phyloP scores from a whole-genome alignment of 2,113 vertebrate species.

The Tautogolabrus adspersus region DNA sequence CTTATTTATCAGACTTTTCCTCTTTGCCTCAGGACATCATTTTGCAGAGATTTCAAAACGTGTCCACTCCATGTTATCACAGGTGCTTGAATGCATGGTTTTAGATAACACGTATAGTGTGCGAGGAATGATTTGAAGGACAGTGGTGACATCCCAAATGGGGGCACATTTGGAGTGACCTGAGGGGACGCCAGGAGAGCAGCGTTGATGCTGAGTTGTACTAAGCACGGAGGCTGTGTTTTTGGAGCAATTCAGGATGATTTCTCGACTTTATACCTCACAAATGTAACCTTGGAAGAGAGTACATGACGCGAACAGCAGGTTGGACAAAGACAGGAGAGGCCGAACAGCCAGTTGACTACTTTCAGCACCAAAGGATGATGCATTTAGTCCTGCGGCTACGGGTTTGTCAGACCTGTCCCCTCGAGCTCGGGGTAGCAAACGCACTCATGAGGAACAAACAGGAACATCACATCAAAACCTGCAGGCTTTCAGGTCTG shows the following conservation, averaged over 20 bases:
- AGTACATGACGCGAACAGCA: not conserved
- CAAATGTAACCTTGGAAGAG: not conserved
- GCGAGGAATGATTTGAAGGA: too few relatives aligned
- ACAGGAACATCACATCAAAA: constrained; percentile 8
- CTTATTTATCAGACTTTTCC: not conserved
- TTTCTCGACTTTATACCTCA: not conserved
- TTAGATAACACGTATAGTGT: not conserved
- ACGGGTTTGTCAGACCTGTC: constrained; percentile 50
- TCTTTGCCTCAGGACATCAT: not conserved
- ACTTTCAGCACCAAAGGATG: constrained; percentile 8
- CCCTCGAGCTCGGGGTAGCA: constrained; percentile 2
- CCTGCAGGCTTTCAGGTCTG: not conserved
- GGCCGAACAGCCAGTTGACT: not conserved
- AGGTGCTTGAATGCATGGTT: not conserved
- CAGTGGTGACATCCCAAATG: too few relatives aligned
- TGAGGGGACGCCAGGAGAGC: too few relatives aligned
- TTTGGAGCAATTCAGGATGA: not conserved
- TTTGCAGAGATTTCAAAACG: not conserved
- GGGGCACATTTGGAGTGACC: too few relatives aligned
- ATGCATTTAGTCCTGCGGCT: constrained; percentile 32
- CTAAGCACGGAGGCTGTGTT: too few relatives aligned
- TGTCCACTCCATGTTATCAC: not conserved
- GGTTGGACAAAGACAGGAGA: not conserved
- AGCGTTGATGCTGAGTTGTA: not conserved
- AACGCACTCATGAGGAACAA: constrained; percentile 32